A percentile compares a stretch with the other conserved stretches of the same genome.
Evolutionary conservation across 2,888 invertebrate genomes (phyloP).

Genomic region (Heterodera filipjevi): DNA sequence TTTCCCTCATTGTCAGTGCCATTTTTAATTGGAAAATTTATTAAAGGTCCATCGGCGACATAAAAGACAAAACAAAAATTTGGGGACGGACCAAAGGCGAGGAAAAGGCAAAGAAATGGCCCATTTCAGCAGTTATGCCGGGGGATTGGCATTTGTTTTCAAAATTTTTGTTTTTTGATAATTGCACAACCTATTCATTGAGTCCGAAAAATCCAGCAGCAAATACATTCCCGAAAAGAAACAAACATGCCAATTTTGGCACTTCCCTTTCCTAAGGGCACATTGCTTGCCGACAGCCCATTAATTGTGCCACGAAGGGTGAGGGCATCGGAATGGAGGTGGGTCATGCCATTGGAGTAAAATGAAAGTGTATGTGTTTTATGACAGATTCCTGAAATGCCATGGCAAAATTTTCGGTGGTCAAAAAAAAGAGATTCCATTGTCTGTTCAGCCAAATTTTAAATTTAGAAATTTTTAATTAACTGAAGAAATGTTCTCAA

Average conservation of each 20-base stretch:
- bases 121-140: too few relatives aligned
- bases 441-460: neutral
- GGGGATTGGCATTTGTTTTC: neutral
- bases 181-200: neutral
- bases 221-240: neutral
- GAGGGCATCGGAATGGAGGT: neutral
- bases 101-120: neutral
- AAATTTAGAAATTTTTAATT: neutral
- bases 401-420: neutral
- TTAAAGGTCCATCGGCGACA: neutral
- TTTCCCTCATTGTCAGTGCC: neutral
- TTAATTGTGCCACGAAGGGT: neutral
- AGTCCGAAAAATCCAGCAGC: neutral
- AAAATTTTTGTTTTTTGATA: neutral
- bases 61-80: neutral
- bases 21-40: conserved; percentile 9
- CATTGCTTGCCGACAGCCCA: neutral
- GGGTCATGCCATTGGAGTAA: neutral
- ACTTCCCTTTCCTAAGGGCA: neutral
- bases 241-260: conserved; percentile 7
- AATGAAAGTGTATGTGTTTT: neutral
- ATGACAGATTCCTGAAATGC: conserved; percentile 4
- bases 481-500: neutral
- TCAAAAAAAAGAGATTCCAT: neutral
- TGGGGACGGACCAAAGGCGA: neutral